Evolutionary conservation across 23 tunicate genomes (phyloP).

Genomic region (Trididemnum clinides): DNA sequence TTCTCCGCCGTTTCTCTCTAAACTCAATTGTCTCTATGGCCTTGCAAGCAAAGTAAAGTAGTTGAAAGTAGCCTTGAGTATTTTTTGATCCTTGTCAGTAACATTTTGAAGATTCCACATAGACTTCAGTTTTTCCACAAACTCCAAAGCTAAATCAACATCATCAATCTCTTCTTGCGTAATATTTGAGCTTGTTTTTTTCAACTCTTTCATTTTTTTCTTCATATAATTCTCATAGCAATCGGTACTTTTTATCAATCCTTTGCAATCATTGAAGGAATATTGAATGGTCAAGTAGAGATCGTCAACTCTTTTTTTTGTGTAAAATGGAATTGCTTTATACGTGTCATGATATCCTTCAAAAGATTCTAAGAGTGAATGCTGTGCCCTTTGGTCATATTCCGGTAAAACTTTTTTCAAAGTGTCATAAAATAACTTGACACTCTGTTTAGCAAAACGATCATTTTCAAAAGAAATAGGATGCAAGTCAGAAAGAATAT

Average conservation of each 20-base stretch:
- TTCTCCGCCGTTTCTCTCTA: no score
- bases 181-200: not conserved
- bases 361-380: not conserved
- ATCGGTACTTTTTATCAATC: not conserved
- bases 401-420: no score
- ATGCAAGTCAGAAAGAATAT: not conserved
- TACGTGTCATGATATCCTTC: not conserved
- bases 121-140: no score
- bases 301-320: conserved; percentile 20
- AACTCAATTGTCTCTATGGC: no score
- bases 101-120: no score
- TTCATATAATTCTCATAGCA: conserved; percentile 10
- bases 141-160: no score
- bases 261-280: conserved; percentile 2
- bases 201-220: not conserved
- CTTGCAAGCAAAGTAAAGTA: no score
- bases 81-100: no score
- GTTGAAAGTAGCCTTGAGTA: no score
- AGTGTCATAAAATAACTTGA: not conserved
- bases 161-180: not conserved
- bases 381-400: not conserved
- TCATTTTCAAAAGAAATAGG: not conserved
- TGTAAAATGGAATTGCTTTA: conserved; percentile 7
- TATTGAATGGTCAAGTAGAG: not conserved
- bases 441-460: no score